These are phyloP conservation scores for Drosophila virilis DNA, from an alignment of 1,140 invertebrate genomes.

Conservation along the genomic window DNA sequence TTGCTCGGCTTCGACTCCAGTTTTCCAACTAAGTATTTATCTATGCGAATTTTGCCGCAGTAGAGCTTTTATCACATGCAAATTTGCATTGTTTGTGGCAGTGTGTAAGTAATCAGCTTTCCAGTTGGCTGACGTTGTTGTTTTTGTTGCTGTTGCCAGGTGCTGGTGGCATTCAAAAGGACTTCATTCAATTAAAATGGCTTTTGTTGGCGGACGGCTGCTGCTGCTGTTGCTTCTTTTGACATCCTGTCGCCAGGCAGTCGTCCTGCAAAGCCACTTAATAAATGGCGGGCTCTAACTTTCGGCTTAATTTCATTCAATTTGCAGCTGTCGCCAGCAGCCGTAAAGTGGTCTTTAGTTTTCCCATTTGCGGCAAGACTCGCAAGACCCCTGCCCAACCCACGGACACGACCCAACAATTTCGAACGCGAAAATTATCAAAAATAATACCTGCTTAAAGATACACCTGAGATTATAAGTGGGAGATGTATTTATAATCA, in stretches of 20 bases:
- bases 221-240: slow-evolving; percentile 14
- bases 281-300: slow-evolving; percentile 71
- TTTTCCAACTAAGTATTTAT: slow-evolving; percentile 30
- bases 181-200: slow-evolving; percentile 60
- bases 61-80: slow-evolving; percentile 13
- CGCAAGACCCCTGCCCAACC: slow-evolving; percentile 2
- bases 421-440: slow-evolving; percentile 30
- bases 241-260: slow-evolving; percentile 26
- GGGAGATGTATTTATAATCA: no score
- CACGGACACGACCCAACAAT: slow-evolving; percentile 16
- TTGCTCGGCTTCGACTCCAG: background rate
- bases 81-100: slow-evolving; percentile 31
- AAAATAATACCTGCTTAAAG: slow-evolving; percentile 5
- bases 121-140: slow-evolving; percentile 46
- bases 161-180: slow-evolving; percentile 33
- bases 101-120: slow-evolving; percentile 51
- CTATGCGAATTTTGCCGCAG: slow-evolving; percentile 18
- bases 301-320: slow-evolving; percentile 75
- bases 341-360: slow-evolving; percentile 78
- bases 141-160: slow-evolving; percentile 8
- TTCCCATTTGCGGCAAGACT: slow-evolving; percentile 60
- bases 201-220: slow-evolving; percentile 34
- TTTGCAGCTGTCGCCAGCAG: slow-evolving; percentile 79
- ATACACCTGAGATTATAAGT: background rate
- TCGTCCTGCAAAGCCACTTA: slow-evolving; percentile 58